A percentile compares a stretch with the other conserved stretches of the same genome.
These are phyloP conservation scores for Hermodice carunculata DNA, from an alignment of 2,888 invertebrate species.

Conservation along the genomic window DNA sequence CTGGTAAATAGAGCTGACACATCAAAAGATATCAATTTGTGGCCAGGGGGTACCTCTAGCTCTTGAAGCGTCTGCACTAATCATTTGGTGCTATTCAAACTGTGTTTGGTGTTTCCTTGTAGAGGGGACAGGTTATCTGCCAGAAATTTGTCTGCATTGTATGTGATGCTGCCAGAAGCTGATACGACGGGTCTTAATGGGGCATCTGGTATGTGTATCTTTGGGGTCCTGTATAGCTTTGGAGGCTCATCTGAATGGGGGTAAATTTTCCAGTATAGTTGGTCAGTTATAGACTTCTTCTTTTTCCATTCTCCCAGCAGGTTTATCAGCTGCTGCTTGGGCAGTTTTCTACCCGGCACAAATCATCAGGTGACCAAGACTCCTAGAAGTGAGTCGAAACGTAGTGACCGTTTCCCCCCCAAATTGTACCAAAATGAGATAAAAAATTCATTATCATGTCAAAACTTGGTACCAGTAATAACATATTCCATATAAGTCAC, in stretches of 20 bases:
- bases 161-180: conserved; percentile 5
- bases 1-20: too few relatives aligned
- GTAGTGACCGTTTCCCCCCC: too few relatives aligned
- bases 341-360: too few relatives aligned
- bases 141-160: conserved; percentile 10
- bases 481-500: too few relatives aligned
- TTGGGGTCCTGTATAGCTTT: neutral
- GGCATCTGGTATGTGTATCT: neutral
- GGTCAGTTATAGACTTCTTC: neutral
- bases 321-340: neutral
- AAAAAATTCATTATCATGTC: too few relatives aligned
- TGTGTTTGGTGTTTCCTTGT: conserved; percentile 13
- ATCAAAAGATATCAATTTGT: conserved; percentile 22
- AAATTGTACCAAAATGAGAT: too few relatives aligned
- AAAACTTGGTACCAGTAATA: too few relatives aligned
- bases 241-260: neutral
- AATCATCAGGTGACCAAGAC: too few relatives aligned
- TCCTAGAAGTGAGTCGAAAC: too few relatives aligned
- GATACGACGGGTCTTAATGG: neutral
- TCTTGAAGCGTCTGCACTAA: conserved; percentile 12
- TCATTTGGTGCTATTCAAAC: conserved; percentile 12
- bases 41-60: conserved; percentile 16
- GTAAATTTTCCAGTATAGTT: conserved; percentile 2
- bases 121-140: conserved; percentile 10
- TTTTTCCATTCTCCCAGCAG: neutral